Evolutionary conservation across 2,113 vertebrate genomes (phyloP).

Genomic region (Eudyptes chrysolophus): DNA sequence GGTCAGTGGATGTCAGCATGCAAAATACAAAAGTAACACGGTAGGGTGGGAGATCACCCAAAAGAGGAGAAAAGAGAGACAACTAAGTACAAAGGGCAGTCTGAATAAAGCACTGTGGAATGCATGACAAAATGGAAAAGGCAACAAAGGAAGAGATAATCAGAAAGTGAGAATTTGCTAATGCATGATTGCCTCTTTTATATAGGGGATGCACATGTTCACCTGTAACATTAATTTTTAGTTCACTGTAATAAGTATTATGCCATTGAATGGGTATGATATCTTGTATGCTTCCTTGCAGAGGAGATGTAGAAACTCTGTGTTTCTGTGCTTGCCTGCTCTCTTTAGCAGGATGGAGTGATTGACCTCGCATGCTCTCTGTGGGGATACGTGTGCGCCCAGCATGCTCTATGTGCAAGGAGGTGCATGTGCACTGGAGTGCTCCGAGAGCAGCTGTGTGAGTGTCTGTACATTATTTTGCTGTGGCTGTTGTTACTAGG

Average conservation of each 20-base stretch:
- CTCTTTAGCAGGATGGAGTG: neutral
- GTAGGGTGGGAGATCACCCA: neutral
- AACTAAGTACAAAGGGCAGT: neutral
- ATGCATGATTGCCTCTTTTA: fast-evolving
- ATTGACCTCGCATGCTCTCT: neutral
- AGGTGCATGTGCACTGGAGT: fast-evolving
- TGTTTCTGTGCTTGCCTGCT: neutral
- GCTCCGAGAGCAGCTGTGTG: neutral
- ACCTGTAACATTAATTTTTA: neutral
- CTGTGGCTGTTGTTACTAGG: neutral
- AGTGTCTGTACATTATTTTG: fast-evolving
- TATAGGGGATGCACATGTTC: neutral
- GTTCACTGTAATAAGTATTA: neutral
- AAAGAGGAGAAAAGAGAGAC: neutral
- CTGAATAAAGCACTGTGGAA: neutral
- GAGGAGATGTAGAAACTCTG: neutral
- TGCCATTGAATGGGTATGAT: too few species aligned
- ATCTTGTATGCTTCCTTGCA: neutral
- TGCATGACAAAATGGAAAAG: neutral
- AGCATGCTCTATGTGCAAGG: neutral
- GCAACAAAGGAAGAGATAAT: neutral
- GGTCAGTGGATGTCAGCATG: neutral
- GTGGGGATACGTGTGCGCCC: neutral
- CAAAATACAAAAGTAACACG: neutral
- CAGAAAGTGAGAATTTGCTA: neutral